A percentile compares a stretch with the other conserved stretches of the same genome.
These are phyloP conservation scores for Danio choprae DNA, from an alignment of 2,797 vertebrate genomes.

Conservation along the genomic window DNA sequence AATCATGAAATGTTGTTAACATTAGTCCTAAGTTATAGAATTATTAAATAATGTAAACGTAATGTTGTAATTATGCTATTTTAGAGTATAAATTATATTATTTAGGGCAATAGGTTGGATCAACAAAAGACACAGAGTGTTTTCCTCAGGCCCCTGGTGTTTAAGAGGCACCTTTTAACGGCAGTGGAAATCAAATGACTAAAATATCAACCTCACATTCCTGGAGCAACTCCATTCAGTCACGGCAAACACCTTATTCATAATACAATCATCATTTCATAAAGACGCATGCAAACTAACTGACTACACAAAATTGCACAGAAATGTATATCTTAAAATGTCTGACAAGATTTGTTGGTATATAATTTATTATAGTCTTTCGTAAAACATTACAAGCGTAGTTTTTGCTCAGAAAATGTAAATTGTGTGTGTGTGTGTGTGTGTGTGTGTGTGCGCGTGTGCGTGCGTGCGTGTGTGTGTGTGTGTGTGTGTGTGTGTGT, in stretches of 20 bases:
- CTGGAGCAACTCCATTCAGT: not conserved
- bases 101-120: not conserved
- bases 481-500: too few relatives aligned
- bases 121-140: not conserved
- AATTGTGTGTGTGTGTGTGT: too few relatives aligned
- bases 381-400: too few relatives aligned
- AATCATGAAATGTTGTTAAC: not conserved
- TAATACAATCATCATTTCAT: not conserved
- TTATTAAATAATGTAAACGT: not conserved
- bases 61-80: not conserved
- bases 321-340: too few relatives aligned
- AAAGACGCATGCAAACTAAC: not conserved
- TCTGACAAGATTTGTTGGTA: too few relatives aligned
- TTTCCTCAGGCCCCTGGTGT: not conserved
- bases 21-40: not conserved
- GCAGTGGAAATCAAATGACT: conserved; percentile 23
- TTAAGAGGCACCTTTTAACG: conserved; percentile 19
- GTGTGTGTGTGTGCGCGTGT: too few relatives aligned
- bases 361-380: too few relatives aligned
- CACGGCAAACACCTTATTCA: not conserved
- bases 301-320: not conserved
- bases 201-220: conserved; percentile 49
- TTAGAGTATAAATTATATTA: not conserved
- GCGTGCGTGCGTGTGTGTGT: too few relatives aligned
- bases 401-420: too few relatives aligned